Percentiles rank a stretch among this genome's conserved stretches.
These are phyloP conservation scores for Patagioenas fasciata DNA, from an alignment of 2,113 vertebrate genomes.

Conservation along the genomic window DNA sequence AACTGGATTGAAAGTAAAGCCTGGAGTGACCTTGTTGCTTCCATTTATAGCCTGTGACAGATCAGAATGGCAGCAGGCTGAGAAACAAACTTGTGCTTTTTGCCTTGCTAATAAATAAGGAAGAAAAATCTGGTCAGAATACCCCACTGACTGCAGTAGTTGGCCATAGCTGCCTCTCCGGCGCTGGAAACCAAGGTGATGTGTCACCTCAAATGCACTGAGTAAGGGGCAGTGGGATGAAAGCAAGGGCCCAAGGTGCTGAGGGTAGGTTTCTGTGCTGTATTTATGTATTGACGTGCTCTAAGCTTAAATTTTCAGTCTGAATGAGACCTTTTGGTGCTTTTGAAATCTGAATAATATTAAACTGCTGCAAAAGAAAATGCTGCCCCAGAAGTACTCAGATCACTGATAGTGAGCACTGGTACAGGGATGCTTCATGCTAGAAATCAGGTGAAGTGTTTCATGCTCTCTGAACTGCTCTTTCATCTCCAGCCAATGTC, in stretches of 20 bases:
- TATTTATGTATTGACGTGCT: background rate
- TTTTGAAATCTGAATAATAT: background rate
- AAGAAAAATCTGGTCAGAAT: background rate
- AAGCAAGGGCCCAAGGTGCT: background rate
- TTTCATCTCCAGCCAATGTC: background rate
- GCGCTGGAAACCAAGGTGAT: background rate
- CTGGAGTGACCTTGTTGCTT: slow-evolving; percentile 21
- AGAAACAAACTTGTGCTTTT: background rate
- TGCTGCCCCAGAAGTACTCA: background rate
- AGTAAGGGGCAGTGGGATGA: background rate
- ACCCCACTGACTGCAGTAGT: background rate
- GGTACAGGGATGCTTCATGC: background rate
- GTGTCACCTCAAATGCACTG: background rate
- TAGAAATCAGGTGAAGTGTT: background rate
- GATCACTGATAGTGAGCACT: background rate
- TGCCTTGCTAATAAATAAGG: slow-evolving; percentile 11
- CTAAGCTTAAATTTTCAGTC: background rate
- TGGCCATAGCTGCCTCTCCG: background rate
- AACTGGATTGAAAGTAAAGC: slow-evolving; percentile 10
- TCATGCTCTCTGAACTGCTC: background rate
- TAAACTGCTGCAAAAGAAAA: background rate
- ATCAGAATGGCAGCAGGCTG: background rate
- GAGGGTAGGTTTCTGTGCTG: background rate
- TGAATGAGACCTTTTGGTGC: background rate
- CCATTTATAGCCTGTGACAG: slow-evolving; percentile 42